These are phyloP conservation scores for Synanthedon formicaeformis DNA, from an alignment of 2,888 invertebrate genomes.

Conservation along the genomic window DNA sequence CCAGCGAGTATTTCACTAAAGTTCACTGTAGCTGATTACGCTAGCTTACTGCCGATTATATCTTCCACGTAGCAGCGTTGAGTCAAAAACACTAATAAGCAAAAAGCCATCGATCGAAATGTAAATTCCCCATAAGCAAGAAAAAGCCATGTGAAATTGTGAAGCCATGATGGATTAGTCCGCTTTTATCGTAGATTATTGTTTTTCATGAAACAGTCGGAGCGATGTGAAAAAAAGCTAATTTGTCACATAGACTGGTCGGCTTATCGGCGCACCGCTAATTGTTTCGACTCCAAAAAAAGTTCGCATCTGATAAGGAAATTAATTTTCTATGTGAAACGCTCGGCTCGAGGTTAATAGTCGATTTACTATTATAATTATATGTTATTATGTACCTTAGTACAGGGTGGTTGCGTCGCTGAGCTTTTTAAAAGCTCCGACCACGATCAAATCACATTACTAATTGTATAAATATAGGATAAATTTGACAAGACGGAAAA, in stretches of 20 bases:
- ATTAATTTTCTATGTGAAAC: slow-evolving; percentile 9
- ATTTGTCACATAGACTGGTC: slow-evolving; percentile 30
- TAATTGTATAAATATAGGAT: too few species aligned
- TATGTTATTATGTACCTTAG: background rate
- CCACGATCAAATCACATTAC: too few species aligned
- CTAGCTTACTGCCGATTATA: too few species aligned
- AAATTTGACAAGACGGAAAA: too few species aligned
- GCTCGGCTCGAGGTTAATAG: background rate
- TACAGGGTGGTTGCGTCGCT: too few species aligned
- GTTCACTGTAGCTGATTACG: too few species aligned
- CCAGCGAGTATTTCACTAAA: too few species aligned
- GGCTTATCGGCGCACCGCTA: slow-evolving; percentile 14
- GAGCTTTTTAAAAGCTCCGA: too few species aligned
- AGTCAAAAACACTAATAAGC: background rate
- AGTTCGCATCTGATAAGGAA: slow-evolving; percentile 10
- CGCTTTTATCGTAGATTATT: slow-evolving; percentile 8
- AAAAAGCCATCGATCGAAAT: background rate
- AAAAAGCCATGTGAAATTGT: background rate
- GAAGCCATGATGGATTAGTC: slow-evolving; percentile 29
- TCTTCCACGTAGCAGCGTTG: too few species aligned
- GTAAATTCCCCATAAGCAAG: background rate
- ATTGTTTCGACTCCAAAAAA: slow-evolving; percentile 19
- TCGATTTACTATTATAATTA: background rate
- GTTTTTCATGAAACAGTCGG: slow-evolving; percentile 7
- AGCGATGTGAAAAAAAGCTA: slow-evolving; percentile 21